Conservation (phyloP, 2,888 invertebrate species). For the Keiferia lycopersicella region DNA sequence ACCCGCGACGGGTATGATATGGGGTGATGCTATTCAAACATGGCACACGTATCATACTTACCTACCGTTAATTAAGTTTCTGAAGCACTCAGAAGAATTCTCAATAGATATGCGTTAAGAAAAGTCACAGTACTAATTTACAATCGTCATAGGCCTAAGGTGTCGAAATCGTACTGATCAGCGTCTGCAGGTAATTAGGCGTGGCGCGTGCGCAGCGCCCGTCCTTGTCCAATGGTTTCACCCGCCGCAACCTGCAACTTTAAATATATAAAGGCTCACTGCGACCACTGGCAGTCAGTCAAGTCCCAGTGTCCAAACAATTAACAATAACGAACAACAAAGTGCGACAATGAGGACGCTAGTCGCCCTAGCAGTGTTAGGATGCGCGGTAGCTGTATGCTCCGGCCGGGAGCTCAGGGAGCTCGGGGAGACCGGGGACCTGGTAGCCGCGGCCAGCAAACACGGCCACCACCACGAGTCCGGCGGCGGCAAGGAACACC, state of each 20-base stretch:
- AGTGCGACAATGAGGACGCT: constrained; percentile 69
- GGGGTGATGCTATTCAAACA: too few species aligned
- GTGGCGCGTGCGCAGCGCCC: constrained; percentile 60
- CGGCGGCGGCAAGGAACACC: constrained; percentile 86
- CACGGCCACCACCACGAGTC: constrained; percentile 81
- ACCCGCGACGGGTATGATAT: too few species aligned
- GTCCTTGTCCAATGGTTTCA: constrained; percentile 79
- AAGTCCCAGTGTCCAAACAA: constrained; percentile 62
- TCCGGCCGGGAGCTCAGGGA: constrained; percentile 64
- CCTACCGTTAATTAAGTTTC: too few species aligned
- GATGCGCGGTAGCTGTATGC: constrained; percentile 60
- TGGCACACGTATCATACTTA: too few species aligned
- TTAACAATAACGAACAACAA: constrained; percentile 50
- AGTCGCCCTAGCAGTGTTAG: constrained; percentile 65
- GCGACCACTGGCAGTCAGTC: constrained; percentile 62
- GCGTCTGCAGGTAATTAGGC: constrained; percentile 56
- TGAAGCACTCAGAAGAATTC: too few species aligned
- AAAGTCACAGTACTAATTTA: background rate
- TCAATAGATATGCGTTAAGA: background rate
- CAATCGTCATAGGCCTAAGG: constrained; percentile 41
- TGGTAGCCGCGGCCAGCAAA: constrained; percentile 76
- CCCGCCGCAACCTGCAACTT: constrained; percentile 67
- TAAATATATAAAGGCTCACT: constrained; percentile 74
- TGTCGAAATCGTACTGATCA: constrained; percentile 56
- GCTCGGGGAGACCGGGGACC: constrained; percentile 63